Conservation (phyloP, 1,140 invertebrate genomes). For the Thalassaphorura encarpata region DNA sequence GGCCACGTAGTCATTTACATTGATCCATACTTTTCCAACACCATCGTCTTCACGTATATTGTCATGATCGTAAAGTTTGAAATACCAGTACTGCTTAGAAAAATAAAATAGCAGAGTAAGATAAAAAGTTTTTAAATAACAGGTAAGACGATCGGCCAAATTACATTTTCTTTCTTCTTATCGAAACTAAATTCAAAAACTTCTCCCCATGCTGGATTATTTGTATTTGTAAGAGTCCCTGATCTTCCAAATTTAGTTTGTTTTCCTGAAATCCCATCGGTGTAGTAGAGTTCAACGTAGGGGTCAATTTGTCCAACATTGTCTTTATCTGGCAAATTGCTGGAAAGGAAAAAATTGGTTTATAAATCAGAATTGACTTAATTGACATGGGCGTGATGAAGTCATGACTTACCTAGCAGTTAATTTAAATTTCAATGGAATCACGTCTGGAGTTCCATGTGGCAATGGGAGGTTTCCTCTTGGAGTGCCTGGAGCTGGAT, state of each 20-base stretch:
- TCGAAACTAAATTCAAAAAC: conserved; percentile 28
- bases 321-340: conserved; percentile 23
- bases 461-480: not conserved
- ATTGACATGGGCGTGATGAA: too few relatives aligned
- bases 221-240: conserved; percentile 8
- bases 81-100: conserved; percentile 11
- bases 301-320: conserved; percentile 20
- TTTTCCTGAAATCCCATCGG: conserved; percentile 8
- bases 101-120: not conserved
- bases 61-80: conserved; percentile 25
- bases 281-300: conserved; percentile 18
- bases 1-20: conserved; percentile 24
- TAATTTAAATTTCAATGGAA: not conserved
- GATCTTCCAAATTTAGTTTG: conserved; percentile 17
- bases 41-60: conserved; percentile 27
- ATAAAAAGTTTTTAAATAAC: not conserved
- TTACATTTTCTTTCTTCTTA: conserved; percentile 12
- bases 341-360: not conserved
- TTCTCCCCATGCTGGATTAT: conserved; percentile 26
- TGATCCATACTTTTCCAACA: conserved; percentile 24
- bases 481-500: not conserved
- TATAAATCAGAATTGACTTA: too few relatives aligned
- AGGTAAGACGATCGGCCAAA: not conserved
- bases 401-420: too few relatives aligned
- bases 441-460: not conserved